phyloP scores from a whole-genome alignment of 2,113 vertebrate species.

The Oxygymnocypris stewartii region DNA sequence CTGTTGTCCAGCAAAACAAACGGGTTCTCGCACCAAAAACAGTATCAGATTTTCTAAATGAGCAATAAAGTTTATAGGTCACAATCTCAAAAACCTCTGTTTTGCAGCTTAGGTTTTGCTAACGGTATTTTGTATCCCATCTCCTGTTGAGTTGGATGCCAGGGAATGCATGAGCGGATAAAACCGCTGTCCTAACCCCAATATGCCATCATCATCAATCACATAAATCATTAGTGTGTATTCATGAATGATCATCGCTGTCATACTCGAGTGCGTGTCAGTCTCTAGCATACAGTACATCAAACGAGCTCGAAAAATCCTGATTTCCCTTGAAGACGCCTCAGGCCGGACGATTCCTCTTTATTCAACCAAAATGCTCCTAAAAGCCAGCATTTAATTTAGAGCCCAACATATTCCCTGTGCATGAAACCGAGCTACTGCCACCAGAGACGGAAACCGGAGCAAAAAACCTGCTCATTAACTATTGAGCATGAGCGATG shows the following conservation, averaged over 20 bases:
- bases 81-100: not conserved
- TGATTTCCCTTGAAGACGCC: not conserved
- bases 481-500: conserved; percentile 21
- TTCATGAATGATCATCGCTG: not conserved
- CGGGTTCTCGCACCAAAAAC: not conserved
- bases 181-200: not conserved
- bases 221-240: not conserved
- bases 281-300: not conserved
- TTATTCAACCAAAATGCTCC: not conserved
- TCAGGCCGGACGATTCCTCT: not conserved
- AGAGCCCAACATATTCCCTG: conserved; percentile 5
- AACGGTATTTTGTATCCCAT: no score
- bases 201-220: not conserved
- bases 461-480: not conserved
- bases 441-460: not conserved
- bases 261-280: not conserved
- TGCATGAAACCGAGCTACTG: not conserved
- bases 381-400: conserved; percentile 21
- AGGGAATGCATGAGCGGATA: not conserved
- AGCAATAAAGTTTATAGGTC: not conserved
- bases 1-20: not conserved
- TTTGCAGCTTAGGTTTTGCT: not conserved
- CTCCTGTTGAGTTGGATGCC: not conserved
- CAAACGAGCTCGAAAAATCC: not conserved
- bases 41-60: not conserved